Conservation (phyloP, 2,888 invertebrate species). For the Craniophora ligustri region DNA sequence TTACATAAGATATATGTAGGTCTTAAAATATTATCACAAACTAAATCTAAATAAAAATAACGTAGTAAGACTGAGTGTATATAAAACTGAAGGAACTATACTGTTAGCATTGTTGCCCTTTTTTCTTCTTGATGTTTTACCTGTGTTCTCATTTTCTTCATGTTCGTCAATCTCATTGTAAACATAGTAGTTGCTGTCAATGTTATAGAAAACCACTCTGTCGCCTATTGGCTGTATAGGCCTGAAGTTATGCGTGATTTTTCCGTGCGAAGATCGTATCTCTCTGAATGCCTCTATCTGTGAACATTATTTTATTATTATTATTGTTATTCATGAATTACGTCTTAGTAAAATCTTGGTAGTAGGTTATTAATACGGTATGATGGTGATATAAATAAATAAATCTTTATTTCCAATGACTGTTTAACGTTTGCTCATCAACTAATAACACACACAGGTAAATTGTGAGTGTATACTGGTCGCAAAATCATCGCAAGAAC, state of each 20-base stretch:
- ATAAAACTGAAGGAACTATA: slow-evolving; percentile 29
- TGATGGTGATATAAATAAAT: too few species aligned
- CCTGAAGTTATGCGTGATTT: slow-evolving; percentile 93
- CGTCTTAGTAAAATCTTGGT: too few species aligned
- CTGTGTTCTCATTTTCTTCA: slow-evolving; percentile 62
- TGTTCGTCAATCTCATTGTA: slow-evolving; percentile 82
- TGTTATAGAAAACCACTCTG: slow-evolving; percentile 90
- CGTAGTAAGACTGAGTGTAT: slow-evolving; percentile 43
- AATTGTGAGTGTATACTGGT: background rate
- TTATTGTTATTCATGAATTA: background rate
- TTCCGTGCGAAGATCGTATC: slow-evolving; percentile 90
- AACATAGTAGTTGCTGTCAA: slow-evolving; percentile 80
- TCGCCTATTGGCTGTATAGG: slow-evolving; percentile 94
- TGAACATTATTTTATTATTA: slow-evolving; percentile 55
- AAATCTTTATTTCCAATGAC: too few species aligned
- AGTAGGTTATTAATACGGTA: too few species aligned
- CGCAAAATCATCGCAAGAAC: too few species aligned
- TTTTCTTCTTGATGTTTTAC: slow-evolving; percentile 59
- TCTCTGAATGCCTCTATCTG: slow-evolving; percentile 93
- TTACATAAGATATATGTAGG: too few species aligned
- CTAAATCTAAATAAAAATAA: slow-evolving; percentile 34
- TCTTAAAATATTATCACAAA: slow-evolving; percentile 39
- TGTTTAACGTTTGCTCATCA: too few species aligned
- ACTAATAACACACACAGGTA: too few species aligned
- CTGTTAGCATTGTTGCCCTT: slow-evolving; percentile 57